Evolutionary conservation across 2,888 invertebrate species (phyloP).

Genomic region (Agrotis segetum): DNA sequence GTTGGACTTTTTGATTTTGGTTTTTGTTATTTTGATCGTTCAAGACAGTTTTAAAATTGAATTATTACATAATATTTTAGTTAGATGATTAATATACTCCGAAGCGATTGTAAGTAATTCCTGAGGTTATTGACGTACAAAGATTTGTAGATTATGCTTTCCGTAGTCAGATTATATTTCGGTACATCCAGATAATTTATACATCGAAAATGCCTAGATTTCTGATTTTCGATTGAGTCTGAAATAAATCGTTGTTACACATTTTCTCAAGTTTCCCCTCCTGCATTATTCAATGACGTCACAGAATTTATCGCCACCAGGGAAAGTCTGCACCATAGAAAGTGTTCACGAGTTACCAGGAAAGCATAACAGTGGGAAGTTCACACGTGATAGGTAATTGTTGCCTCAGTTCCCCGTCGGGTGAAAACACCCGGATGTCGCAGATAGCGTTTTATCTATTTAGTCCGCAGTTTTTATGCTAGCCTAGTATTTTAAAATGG

Average conservation of each 20-base stretch:
- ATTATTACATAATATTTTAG: too few species aligned
- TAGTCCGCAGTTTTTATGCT: constrained; percentile 71
- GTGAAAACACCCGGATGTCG: constrained; percentile 87
- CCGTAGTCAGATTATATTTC: neutral
- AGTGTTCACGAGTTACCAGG: constrained; percentile 79
- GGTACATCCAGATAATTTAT: neutral
- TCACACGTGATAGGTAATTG: constrained; percentile 84
- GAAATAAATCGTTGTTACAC: neutral
- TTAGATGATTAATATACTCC: too few species aligned
- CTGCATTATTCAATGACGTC: constrained; percentile 45
- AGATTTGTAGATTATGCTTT: neutral
- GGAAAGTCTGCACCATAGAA: constrained; percentile 73
- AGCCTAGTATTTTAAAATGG: constrained; percentile 68
- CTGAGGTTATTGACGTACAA: neutral
- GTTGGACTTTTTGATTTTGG: neutral
- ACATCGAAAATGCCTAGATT: neutral
- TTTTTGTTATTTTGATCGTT: constrained; percentile 1
- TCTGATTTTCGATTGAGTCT: neutral
- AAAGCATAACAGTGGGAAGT: constrained; percentile 78
- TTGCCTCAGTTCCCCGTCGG: constrained; percentile 75
- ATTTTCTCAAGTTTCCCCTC: constrained; percentile 19
- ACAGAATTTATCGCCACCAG: constrained; percentile 45
- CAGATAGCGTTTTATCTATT: constrained; percentile 82
- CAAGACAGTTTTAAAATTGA: neutral
- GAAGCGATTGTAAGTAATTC: too few species aligned